A percentile compares a stretch with the other conserved stretches of the same genome.
phyloP scores from a whole-genome alignment of 2,113 vertebrate genomes.

The Ammodytes dubius region DNA sequence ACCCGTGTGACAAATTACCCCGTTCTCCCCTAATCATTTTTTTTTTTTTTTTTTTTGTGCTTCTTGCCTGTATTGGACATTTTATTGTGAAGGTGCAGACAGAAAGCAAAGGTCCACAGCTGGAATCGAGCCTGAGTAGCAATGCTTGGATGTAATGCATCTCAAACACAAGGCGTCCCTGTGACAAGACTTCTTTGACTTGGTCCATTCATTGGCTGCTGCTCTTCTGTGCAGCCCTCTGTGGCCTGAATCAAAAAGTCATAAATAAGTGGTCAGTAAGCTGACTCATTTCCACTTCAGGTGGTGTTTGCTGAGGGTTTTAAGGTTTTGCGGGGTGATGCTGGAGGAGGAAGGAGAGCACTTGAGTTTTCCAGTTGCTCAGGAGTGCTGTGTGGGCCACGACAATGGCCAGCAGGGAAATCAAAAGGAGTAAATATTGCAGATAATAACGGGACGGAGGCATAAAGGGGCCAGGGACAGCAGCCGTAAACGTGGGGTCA shows the following conservation, averaged over 20 bases:
- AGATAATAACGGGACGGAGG: conserved; percentile 81
- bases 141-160: background rate
- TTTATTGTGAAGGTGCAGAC: background rate
- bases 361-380: conserved; percentile 61
- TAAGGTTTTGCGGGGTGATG: conserved; percentile 32
- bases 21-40: no score
- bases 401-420: conserved; percentile 66
- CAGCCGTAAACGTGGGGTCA: conserved; percentile 76
- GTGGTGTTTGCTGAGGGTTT: conserved; percentile 60
- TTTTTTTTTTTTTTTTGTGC: background rate
- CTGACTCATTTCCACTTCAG: conserved; percentile 43
- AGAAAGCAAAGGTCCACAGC: background rate
- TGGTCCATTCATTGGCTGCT: conserved; percentile 4
- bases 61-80: no score
- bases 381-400: conserved; percentile 40
- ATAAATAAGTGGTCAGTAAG: conserved; percentile 31
- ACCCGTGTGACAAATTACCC: no score
- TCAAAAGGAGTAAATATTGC: conserved; percentile 83
- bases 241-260: conserved; percentile 42
- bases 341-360: conserved; percentile 56
- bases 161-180: background rate
- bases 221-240: conserved; percentile 17
- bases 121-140: background rate
- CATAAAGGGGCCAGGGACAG: conserved; percentile 73
- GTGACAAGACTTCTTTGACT: conserved; percentile 7